Percentiles rank a stretch among this genome's conserved stretches.
Evolutionary conservation across 2,113 vertebrate genomes (phyloP).

Genomic region (Pseudopodoces humilis): DNA sequence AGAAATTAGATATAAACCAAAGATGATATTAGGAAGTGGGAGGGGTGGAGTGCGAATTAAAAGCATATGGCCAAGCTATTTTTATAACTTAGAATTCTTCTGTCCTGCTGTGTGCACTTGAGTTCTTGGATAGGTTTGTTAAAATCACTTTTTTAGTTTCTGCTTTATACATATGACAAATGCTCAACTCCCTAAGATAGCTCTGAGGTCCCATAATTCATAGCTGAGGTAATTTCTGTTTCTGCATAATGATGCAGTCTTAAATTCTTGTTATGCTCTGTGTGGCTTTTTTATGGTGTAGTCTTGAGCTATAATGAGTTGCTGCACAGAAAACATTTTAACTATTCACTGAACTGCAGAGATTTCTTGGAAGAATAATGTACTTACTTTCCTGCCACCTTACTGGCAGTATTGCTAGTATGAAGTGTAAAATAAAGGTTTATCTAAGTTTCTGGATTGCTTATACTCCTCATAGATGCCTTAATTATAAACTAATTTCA

Average conservation of each 20-base stretch:
- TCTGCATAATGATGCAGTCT: neutral
- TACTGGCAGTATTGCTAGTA: neutral
- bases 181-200: neutral
- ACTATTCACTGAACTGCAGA: neutral
- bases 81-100: neutral
- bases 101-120: neutral
- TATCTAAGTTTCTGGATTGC: neutral
- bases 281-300: neutral
- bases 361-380: neutral
- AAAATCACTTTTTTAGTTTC: neutral
- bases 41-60: neutral
- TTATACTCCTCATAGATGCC: neutral
- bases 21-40: neutral
- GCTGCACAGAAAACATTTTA: neutral
- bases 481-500: neutral
- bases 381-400: neutral
- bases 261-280: neutral
- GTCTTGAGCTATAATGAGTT: slow-evolving; percentile 5
- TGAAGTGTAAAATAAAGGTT: neutral
- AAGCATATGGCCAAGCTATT: neutral
- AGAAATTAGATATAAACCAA: neutral
- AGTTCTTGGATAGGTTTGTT: neutral
- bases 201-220: neutral
- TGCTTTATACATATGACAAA: neutral
- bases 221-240: neutral